Percentiles rank a stretch among this genome's conserved stretches.
phyloP scores from a whole-genome alignment of 1,140 invertebrate species.

The Ceratitis capitata region DNA sequence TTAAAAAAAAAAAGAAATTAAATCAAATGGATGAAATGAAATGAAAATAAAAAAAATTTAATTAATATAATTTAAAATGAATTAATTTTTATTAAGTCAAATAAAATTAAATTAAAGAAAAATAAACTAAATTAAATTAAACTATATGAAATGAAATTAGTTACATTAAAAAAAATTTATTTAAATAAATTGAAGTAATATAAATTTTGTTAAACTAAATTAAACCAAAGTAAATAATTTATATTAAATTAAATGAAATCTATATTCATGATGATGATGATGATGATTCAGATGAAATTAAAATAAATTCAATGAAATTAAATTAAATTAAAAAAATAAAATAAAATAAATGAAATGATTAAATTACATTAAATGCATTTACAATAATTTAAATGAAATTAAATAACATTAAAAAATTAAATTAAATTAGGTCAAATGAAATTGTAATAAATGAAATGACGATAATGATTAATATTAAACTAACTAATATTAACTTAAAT shows the following conservation, averaged over 20 bases:
- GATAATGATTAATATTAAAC: too few relatives aligned
- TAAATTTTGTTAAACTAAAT: background rate
- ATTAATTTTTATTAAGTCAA: background rate
- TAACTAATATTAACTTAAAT: background rate
- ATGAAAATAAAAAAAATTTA: background rate
- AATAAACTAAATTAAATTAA: background rate
- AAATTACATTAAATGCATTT: too few relatives aligned
- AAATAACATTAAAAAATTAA: too few relatives aligned
- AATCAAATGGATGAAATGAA: background rate
- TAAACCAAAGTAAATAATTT: background rate
- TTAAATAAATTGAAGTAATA: background rate
- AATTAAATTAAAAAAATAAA: too few relatives aligned
- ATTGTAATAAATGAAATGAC: too few relatives aligned
- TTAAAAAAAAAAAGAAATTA: background rate
- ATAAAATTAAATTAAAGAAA: background rate
- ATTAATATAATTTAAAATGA: background rate
- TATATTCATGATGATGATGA: too few relatives aligned
- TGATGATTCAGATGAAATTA: too few relatives aligned
- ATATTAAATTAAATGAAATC: background rate
- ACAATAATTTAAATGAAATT: too few relatives aligned
- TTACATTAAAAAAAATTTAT: background rate
- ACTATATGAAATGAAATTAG: background rate
- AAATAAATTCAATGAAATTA: too few relatives aligned
- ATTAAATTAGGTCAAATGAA: too few relatives aligned
- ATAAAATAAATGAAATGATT: too few relatives aligned